Evolutionary conservation across 2,113 vertebrate genomes (phyloP).

Genomic region (Prunella himalayana): DNA sequence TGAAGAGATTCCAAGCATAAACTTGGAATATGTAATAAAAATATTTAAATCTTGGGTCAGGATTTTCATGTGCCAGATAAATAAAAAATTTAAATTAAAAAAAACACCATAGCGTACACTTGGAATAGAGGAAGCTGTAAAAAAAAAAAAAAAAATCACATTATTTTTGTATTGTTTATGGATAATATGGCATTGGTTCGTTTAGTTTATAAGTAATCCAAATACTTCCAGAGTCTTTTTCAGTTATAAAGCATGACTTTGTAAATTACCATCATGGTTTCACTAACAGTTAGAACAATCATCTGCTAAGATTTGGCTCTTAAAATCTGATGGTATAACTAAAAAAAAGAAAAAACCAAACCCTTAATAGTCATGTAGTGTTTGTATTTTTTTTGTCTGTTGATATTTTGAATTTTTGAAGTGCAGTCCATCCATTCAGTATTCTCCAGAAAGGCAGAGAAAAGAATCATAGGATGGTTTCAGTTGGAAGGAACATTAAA

Average conservation of each 20-base stretch:
- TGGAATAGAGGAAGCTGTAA: neutral
- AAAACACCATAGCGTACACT: fast-evolving
- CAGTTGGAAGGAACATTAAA: neutral
- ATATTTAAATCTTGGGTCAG: neutral
- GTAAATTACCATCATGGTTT: neutral
- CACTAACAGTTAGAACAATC: neutral
- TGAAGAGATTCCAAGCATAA: neutral
- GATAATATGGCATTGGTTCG: neutral
- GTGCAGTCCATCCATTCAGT: neutral
- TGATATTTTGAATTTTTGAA: neutral
- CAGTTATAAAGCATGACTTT: neutral
- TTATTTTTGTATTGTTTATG: neutral
- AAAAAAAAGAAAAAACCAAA: neutral
- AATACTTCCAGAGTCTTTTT: neutral
- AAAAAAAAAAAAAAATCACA: neutral
- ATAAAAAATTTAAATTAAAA: neutral
- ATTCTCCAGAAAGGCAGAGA: neutral
- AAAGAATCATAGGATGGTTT: neutral
- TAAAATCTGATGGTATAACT: neutral
- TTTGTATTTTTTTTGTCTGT: neutral
- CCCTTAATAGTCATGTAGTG: neutral
- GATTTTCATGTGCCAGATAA: neutral
- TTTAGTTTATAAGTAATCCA: neutral
- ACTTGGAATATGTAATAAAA: neutral
- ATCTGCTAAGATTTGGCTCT: neutral